Base-by-base conservation (phyloP, 2,797 vertebrate species). In the Myripristis jacobus region DNA sequence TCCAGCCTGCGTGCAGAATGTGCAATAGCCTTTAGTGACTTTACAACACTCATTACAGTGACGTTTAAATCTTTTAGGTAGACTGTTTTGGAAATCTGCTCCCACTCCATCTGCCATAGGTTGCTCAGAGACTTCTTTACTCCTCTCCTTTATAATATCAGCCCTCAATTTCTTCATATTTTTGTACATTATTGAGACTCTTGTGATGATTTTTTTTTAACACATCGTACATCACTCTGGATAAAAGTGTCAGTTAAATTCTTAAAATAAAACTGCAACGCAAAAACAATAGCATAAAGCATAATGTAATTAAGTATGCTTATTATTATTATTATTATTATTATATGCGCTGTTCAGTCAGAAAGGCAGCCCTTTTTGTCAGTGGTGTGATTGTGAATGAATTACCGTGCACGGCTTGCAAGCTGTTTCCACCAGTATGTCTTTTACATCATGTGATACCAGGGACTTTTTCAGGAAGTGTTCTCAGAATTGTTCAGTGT, bases 1-100 rank as follows among this genome's bases (percentile, higher is more conserved):
- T 68, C 70, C 50, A 41, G 65, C 63, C 41, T 52, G 24, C 25
- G 18, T 53, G 51, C 50, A 22, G 29, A 46, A 27, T 46, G 43
- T 58, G 85, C 78, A 88, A 87, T 75, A 66, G 72, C 41, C 70
- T 51, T 65, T 76, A 85, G 81, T 88, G 79, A 80, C 80, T 88
- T 89, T 86, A 90, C 86, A 81, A 84, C 80, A 65, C 73, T 69
- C 83, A 80, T 83, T 79, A 81, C 79, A 89, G 81, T 90, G 77
- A 69, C 64, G 64, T 75, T 70, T 69, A 75, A 64, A 77, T 74
- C 58, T 67, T 75, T 70, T 6, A 22, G 27, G 70, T 25, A 27
- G 24, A 66, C 63, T 53, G 56, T 59, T 62, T 52, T 12, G 29
- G 9, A 58, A 71, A 68, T 38, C 46, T 25, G 29, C 57, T 50